Evolutionary conservation across 2,113 vertebrate species (phyloP).

Genomic region (Daubentonia madagascariensis): DNA sequence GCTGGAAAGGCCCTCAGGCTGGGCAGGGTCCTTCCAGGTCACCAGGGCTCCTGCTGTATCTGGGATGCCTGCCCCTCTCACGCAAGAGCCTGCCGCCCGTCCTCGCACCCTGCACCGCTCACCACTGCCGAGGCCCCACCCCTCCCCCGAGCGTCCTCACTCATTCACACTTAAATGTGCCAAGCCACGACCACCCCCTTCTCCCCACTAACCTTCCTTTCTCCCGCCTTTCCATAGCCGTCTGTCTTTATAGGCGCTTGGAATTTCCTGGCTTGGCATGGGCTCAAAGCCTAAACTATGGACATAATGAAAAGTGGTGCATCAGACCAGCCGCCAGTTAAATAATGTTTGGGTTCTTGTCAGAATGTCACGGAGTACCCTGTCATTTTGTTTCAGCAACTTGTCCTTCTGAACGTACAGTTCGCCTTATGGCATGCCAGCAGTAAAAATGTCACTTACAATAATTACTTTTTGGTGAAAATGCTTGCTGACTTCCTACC

Average conservation of each 20-base stretch:
- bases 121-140: neutral
- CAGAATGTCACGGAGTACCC: conserved; percentile 88
- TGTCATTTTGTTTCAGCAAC: conserved; percentile 91
- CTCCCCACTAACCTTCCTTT: neutral
- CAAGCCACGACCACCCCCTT: neutral
- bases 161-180: neutral
- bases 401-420: conserved; percentile 86
- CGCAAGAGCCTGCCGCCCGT: neutral
- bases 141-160: neutral
- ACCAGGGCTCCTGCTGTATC: neutral
- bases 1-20: neutral
- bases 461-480: conserved; percentile 91
- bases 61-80: neutral
- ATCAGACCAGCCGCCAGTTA: conserved; percentile 79
- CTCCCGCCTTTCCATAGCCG: neutral
- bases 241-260: conserved; percentile 37
- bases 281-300: conserved; percentile 68
- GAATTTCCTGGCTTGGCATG: conserved; percentile 45
- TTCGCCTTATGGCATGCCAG: conserved; percentile 89
- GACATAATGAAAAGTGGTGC: conserved; percentile 72
- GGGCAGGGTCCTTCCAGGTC: neutral
- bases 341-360: conserved; percentile 88
- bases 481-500: conserved; percentile 93
- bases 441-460: conserved; percentile 95
- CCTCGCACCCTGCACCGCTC: neutral